A percentile compares a stretch with the other conserved stretches of the same genome.
These are phyloP conservation scores for Melikaiella ostensackeni DNA, from an alignment of 2,888 invertebrate genomes.

Conservation along the genomic window DNA sequence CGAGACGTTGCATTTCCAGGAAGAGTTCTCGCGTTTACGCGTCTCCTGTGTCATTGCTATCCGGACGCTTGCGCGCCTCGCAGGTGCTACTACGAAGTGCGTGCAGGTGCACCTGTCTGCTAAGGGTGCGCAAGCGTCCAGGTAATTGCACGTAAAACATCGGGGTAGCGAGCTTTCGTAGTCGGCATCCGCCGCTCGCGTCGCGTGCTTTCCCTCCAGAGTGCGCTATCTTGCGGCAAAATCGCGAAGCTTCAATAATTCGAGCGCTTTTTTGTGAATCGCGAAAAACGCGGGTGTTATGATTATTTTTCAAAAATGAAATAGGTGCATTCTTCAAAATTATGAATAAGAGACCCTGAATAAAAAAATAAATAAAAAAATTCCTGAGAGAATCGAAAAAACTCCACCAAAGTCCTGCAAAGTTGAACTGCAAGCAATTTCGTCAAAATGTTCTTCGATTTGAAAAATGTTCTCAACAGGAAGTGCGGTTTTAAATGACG, in stretches of 20 bases:
- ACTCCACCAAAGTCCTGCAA: background rate
- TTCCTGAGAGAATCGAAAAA: background rate
- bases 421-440: background rate
- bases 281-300: conserved; percentile 13
- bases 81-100: conserved; percentile 52
- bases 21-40: conserved; percentile 46
- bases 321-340: background rate
- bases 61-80: conserved; percentile 53
- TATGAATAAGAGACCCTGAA: background rate
- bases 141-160: conserved; percentile 54
- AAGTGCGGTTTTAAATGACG: background rate
- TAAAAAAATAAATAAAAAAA: background rate
- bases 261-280: conserved; percentile 40
- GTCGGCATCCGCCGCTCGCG: conserved; percentile 55
- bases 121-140: conserved; percentile 55
- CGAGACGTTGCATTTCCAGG: conserved; percentile 49
- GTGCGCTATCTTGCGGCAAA: conserved; percentile 38
- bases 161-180: conserved; percentile 54
- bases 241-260: conserved; percentile 43
- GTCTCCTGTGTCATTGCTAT: conserved; percentile 41
- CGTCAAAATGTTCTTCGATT: background rate
- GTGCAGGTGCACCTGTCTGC: conserved; percentile 52
- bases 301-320: background rate
- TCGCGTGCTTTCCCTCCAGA: conserved; percentile 49
- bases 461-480: background rate